Conservation (phyloP, 2,113 vertebrate species). For the Tyrannus savana region DNA sequence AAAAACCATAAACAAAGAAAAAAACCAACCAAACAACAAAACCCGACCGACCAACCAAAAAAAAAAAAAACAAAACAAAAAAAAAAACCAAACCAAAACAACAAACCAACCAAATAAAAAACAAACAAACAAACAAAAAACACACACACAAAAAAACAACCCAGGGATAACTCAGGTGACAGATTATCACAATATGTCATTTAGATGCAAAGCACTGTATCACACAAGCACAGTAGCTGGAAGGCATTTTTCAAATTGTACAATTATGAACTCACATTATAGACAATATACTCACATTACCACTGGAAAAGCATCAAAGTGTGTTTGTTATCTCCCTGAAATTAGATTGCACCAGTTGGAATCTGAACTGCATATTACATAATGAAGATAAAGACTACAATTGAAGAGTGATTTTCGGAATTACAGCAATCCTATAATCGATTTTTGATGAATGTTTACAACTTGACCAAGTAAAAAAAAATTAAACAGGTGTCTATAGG, state of each 20-base stretch:
- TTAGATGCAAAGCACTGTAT: background rate
- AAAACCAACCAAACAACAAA: background rate
- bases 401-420: background rate
- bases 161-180: background rate
- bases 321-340: background rate
- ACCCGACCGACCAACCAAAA: no score
- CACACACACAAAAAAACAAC: background rate
- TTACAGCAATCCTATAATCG: background rate
- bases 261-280: background rate
- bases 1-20: background rate
- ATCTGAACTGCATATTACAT: background rate
- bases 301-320: background rate
- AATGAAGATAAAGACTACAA: background rate
- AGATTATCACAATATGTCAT: background rate
- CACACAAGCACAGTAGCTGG: background rate
- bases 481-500: background rate
- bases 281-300: background rate
- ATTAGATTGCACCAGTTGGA: background rate
- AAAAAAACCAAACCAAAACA: no score
- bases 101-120: no score
- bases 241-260: background rate
- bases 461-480: background rate
- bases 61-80: background rate
- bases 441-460: slow-evolving; percentile 13
- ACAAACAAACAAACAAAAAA: no score